Evolutionary conservation across 53 echinoderm and acorn worm species (phyloP).

Genomic region (Henricia sp.): DNA sequence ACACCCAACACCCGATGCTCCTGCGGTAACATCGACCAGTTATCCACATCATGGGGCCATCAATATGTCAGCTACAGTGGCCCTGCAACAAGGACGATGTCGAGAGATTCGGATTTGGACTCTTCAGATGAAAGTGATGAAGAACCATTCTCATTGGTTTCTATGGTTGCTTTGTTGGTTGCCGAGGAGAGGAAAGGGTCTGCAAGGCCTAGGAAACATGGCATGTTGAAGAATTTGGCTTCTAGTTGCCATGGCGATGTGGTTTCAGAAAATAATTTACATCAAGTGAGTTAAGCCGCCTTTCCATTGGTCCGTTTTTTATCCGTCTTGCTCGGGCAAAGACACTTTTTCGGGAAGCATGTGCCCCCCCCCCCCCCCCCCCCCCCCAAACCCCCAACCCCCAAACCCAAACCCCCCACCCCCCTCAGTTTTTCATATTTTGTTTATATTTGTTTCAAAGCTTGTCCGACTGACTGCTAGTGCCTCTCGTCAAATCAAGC

Average conservation of each 20-base stretch:
- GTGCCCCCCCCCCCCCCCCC: no score
- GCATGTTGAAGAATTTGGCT: constrained; percentile 49
- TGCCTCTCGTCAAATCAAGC: constrained; percentile 11
- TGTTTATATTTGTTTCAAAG: not conserved
- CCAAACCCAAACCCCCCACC: no score
- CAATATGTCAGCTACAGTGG: constrained; percentile 1
- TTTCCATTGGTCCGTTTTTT: no score
- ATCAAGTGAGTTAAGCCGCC: not conserved
- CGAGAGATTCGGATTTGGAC: not conserved
- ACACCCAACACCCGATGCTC: constrained; percentile 55
- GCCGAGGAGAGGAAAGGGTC: constrained; percentile 43
- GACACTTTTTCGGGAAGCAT: no score
- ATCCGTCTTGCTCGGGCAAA: no score
- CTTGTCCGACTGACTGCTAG: constrained; percentile 21
- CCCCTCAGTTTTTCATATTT: not conserved
- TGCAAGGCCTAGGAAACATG: not conserved
- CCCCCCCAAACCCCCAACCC: no score
- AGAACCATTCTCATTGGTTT: constrained; percentile 38
- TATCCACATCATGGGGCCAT: constrained; percentile 41
- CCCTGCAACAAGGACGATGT: constrained; percentile 13
- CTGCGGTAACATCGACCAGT: constrained; percentile 50
- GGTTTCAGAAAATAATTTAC: constrained; percentile 31
- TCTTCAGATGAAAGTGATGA: constrained; percentile 46
- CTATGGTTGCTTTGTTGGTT: constrained; percentile 32
- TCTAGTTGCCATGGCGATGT: constrained; percentile 38